These are phyloP conservation scores for Biston betularia DNA, from an alignment of 2,888 invertebrate species.

Conservation along the genomic window DNA sequence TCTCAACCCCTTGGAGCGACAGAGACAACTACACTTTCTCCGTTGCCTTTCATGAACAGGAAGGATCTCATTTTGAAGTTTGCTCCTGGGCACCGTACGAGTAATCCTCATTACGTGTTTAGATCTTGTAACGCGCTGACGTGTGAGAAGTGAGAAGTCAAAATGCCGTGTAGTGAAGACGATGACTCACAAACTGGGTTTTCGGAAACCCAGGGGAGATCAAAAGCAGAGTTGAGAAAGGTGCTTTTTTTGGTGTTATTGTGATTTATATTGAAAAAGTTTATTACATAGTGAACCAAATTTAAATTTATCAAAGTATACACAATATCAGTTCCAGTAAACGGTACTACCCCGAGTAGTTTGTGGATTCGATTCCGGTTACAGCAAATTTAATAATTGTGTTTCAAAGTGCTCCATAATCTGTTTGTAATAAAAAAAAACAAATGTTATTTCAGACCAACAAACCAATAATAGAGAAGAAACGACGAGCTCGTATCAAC, in stretches of 20 bases:
- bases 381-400: background rate
- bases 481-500: constrained; percentile 95
- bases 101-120: constrained; percentile 56
- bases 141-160: constrained; percentile 46
- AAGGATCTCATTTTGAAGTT: constrained; percentile 74
- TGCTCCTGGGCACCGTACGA: constrained; percentile 58
- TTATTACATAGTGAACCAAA: no score
- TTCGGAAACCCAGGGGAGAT: constrained; percentile 86
- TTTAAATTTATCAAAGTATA: no score
- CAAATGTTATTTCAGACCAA: constrained; percentile 88
- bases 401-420: background rate
- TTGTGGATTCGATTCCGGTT: background rate
- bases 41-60: constrained; percentile 60
- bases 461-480: constrained; percentile 97
- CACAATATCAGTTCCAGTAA: no score
- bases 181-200: constrained; percentile 84
- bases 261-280: background rate
- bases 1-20: constrained; percentile 49
- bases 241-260: constrained; percentile 65
- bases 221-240: constrained; percentile 90
- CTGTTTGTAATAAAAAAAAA: background rate
- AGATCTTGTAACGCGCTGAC: constrained; percentile 55
- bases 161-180: constrained; percentile 88
- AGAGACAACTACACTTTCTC: constrained; percentile 58
- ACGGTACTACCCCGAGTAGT: no score